Base-by-base conservation (phyloP, 2,113 vertebrate genomes). In the Drymodes brunneopygia region DNA sequence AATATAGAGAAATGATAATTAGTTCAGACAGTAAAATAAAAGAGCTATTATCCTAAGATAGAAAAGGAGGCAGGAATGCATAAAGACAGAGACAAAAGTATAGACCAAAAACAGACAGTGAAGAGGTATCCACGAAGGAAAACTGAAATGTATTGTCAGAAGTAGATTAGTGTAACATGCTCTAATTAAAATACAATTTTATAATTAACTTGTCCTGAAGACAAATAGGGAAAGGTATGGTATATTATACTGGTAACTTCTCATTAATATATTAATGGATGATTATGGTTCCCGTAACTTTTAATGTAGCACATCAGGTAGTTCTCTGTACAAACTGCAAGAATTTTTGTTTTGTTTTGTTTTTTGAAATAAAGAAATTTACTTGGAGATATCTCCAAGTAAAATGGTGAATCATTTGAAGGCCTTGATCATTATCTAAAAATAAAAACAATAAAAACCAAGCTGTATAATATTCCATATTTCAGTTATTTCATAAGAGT, bases 11-110 rank as follows among this genome's bases (percentile, higher is more conserved):
- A 92, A 44, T 67, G 72, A 44, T 96, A 84, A 95, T 94, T 19
- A 33, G n/a, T 93, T 93, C 88, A 94, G 91, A 70, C 88, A 91
- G 88, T 74, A 40, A 81, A 90, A 94, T 36, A 92, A 74, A 92
- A 86, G 86, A 83, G 18, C 79, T 80, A 42, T 83, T 96, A 83
- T 88, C 15, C 50, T 66, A 16, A 36, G 44, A 64, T 36, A 93
- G 61, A 71, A 92, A 66, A 74, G 62, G 50, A 90, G 66, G 50
- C 85, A 85, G 50, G 67, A 93, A 83, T 83, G 79, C 50, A 48
- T 85, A 66, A 87, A 88, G 50, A 61, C 64, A 57, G 70, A 92
- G 50, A 78, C 21, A 62, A 62, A 90, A 90, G 38, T 40, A 83
- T 71, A 80, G 92, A 38, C 53, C 35, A 71, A 24, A 81, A 88